phyloP scores from a whole-genome alignment of 2,113 vertebrate genomes.

The Asarcornis scutulata region DNA sequence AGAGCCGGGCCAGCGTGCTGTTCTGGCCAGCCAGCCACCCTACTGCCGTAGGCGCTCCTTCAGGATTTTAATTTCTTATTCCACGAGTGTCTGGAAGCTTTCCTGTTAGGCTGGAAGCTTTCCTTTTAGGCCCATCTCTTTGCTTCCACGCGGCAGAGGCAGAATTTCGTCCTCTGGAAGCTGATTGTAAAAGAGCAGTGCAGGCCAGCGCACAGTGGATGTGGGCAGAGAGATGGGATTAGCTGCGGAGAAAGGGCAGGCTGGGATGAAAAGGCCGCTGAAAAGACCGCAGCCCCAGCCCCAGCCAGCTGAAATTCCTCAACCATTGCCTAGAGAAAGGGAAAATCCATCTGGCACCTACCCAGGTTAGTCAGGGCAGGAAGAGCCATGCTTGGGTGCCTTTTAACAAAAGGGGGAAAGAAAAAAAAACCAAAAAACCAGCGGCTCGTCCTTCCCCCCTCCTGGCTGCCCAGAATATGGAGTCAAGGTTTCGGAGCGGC shows the following conservation, averaged over 20 bases:
- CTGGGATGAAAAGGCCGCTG: conserved; percentile 56
- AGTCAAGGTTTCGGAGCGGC: conserved; percentile 31
- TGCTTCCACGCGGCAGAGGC: conserved; percentile 40
- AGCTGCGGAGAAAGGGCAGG: conserved; percentile 19
- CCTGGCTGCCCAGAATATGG: conserved; percentile 25
- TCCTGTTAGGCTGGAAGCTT: conserved; percentile 48
- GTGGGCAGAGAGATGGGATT: conserved; percentile 46
- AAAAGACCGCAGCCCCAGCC: conserved; percentile 29
- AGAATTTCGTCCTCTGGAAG: conserved; percentile 46
- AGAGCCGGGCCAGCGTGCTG: not conserved
- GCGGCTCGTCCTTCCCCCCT: conserved; percentile 15
- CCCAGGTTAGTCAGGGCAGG: conserved; percentile 47
- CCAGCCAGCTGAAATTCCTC: conserved; percentile 52
- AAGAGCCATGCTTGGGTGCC: conserved; percentile 59
- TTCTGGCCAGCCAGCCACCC: not conserved
- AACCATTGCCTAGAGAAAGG: conserved; percentile 58
- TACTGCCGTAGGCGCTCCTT: not conserved
- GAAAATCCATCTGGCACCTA: conserved; percentile 55
- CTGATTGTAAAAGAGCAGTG: conserved; percentile 16
- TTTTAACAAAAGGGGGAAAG: conserved; percentile 66
- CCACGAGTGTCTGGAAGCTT: conserved; percentile 18
- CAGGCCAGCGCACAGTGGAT: conserved; percentile 14
- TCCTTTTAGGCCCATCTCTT: conserved; percentile 37
- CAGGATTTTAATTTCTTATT: conserved; percentile 45
- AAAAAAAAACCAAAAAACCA: conserved; percentile 26